A percentile compares a stretch with the other conserved stretches of the same genome.
Conservation (phyloP, 2,888 invertebrate genomes). For the Sialis lutaria region DNA sequence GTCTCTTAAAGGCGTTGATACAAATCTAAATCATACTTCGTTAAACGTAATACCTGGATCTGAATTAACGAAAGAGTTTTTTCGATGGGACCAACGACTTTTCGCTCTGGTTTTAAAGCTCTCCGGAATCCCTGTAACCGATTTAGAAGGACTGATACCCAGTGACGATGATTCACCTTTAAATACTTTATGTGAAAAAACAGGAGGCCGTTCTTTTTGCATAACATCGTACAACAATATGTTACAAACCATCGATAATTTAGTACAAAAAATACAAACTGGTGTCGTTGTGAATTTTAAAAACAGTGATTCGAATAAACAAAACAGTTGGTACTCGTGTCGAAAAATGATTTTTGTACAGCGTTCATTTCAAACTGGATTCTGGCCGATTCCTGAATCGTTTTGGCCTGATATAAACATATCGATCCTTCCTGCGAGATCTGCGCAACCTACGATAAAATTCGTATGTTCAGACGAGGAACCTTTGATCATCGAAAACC, state of each 20-base stretch:
- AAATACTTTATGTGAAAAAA: slow-evolving; percentile 97
- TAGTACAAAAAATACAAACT: slow-evolving; percentile 92
- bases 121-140: slow-evolving; percentile 77
- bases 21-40: slow-evolving; percentile 74
- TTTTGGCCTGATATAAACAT: slow-evolving; percentile 92
- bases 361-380: slow-evolving; percentile 82
- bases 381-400: slow-evolving; percentile 98
- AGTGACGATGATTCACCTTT: slow-evolving; percentile 79
- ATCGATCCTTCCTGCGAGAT: slow-evolving; percentile 71
- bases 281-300: slow-evolving; percentile 97
- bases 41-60: slow-evolving; percentile 88
- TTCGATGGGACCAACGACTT: slow-evolving; percentile 97
- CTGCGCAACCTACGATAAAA: slow-evolving; percentile 89
- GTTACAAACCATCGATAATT: slow-evolving; percentile 89
- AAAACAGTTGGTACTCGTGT: slow-evolving; percentile 73
- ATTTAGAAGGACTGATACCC: slow-evolving; percentile 75
- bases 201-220: slow-evolving; percentile 92
- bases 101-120: slow-evolving; percentile 87
- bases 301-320: slow-evolving; percentile 28
- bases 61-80: slow-evolving; percentile 95
- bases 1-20: not conserved
- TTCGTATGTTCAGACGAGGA: slow-evolving; percentile 88
- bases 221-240: slow-evolving; percentile 89
- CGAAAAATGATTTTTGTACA: slow-evolving; percentile 83
- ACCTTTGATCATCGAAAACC: slow-evolving; percentile 86